A percentile compares a stretch with the other conserved stretches of the same genome.
Conservation (phyloP, 2,888 invertebrate genomes). For the Perdita meconis region DNA sequence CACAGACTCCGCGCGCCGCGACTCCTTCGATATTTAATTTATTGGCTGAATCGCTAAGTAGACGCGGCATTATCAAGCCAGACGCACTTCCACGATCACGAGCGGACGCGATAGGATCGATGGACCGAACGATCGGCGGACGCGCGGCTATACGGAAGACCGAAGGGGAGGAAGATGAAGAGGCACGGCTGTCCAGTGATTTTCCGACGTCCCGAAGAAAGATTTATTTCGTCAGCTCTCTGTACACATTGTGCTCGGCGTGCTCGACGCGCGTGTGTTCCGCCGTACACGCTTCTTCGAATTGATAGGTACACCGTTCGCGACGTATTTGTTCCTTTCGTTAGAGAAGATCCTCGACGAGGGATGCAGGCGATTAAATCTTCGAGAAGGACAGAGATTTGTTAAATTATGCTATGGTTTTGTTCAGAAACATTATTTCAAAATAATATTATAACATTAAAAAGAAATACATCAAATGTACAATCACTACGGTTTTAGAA, state of each 20-base stretch:
- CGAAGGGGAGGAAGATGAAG: conserved; percentile 43
- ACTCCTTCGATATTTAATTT: conserved; percentile 74
- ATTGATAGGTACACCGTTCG: conserved; percentile 4
- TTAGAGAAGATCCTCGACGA: conserved; percentile 7
- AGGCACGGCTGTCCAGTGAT: conserved; percentile 35
- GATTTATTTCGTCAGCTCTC: conserved; percentile 38
- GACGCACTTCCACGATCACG: conserved; percentile 46
- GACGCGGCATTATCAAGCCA: conserved; percentile 69
- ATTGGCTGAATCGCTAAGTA: conserved; percentile 75
- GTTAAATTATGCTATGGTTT: too few species aligned
- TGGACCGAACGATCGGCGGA: conserved; percentile 27
- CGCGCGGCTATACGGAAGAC: conserved; percentile 45
- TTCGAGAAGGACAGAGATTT: neutral
- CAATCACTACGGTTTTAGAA: too few species aligned
- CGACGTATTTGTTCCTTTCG: conserved; percentile 31
- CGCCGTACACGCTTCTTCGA: conserved; percentile 13
- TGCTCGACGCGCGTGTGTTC: neutral
- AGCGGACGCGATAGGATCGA: conserved; percentile 41
- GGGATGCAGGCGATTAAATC: neutral
- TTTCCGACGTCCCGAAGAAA: conserved; percentile 35
- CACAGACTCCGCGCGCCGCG: neutral
- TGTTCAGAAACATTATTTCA: too few species aligned
- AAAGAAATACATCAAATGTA: too few species aligned
- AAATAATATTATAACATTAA: too few species aligned
- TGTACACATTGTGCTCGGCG: conserved; percentile 5